phyloP scores from a whole-genome alignment of 2,113 vertebrate species.

The Emydocephalus ijimae region DNA sequence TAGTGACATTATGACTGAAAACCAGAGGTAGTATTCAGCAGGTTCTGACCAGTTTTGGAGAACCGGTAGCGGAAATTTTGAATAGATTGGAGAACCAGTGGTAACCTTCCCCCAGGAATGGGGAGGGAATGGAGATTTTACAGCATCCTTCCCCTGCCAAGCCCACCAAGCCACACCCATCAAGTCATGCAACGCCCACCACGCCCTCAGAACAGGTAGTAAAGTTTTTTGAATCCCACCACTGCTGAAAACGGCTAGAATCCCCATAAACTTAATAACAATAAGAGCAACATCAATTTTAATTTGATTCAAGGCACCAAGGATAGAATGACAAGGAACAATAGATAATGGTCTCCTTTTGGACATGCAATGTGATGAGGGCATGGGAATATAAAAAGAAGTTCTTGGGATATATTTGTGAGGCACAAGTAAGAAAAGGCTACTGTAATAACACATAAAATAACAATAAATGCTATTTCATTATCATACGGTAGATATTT shows the following conservation, averaged over 20 bases:
- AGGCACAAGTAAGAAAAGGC: not conserved
- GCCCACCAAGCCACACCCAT: too few relatives aligned
- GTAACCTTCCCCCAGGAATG: too few relatives aligned
- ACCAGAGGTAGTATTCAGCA: too few relatives aligned
- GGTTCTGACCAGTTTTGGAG: too few relatives aligned
- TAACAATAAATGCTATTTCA: not conserved
- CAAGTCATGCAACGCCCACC: too few relatives aligned
- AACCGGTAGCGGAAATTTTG: too few relatives aligned
- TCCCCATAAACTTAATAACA: not conserved
- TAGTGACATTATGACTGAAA: not conserved
- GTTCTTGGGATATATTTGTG: not conserved
- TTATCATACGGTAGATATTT: not conserved
- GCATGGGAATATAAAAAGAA: not conserved
- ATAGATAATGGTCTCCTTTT: not conserved
- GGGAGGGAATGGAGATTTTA: too few relatives aligned
- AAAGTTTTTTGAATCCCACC: too few relatives aligned
- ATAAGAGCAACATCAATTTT: not conserved
- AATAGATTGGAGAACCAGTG: too few relatives aligned
- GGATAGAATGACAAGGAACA: not conserved
- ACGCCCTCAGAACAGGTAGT: too few relatives aligned
- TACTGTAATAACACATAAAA: not conserved
- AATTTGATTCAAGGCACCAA: not conserved
- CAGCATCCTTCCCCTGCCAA: too few relatives aligned
- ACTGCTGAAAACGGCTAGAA: not conserved
- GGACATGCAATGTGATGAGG: not conserved